A percentile compares a stretch with the other conserved stretches of the same genome.
phyloP scores from a whole-genome alignment of 2,888 invertebrate genomes.

The Polydrusus tereticollis region DNA sequence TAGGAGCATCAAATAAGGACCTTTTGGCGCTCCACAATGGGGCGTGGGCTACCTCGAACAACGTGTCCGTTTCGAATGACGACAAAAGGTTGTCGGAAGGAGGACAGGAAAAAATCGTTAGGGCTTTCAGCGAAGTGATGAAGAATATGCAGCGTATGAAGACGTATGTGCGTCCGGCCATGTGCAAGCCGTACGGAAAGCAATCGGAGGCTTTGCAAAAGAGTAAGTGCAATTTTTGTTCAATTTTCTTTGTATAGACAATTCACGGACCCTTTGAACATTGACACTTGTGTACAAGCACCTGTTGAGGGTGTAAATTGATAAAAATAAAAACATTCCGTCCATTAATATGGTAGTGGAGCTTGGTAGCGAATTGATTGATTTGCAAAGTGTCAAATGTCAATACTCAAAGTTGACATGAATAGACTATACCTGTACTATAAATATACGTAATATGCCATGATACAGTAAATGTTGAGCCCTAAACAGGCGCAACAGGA shows the following conservation, averaged over 20 bases:
- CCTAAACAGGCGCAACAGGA: too few relatives aligned
- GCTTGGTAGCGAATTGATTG: too few relatives aligned
- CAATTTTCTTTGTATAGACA: background rate
- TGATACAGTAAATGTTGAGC: too few relatives aligned
- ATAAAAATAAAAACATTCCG: too few relatives aligned
- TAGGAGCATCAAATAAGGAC: slow-evolving; percentile 72
- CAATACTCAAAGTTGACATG: too few relatives aligned
- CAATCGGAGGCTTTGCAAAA: slow-evolving; percentile 91
- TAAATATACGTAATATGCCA: too few relatives aligned
- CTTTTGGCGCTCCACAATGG: slow-evolving; percentile 78
- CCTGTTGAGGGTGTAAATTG: too few relatives aligned
- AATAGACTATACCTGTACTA: too few relatives aligned
- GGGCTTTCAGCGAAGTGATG: slow-evolving; percentile 88
- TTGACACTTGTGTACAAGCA: too few relatives aligned
- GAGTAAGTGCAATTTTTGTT: slow-evolving; percentile 70
- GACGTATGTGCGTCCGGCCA: slow-evolving; percentile 87
- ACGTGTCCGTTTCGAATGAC: slow-evolving; percentile 56
- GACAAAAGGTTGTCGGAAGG: slow-evolving; percentile 66
- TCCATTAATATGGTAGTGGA: too few relatives aligned
- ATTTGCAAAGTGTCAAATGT: too few relatives aligned
- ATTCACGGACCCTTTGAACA: too few relatives aligned
- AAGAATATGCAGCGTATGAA: slow-evolving; percentile 91
- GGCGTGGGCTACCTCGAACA: slow-evolving; percentile 70
- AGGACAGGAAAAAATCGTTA: slow-evolving; percentile 88
- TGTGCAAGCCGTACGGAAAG: slow-evolving; percentile 93